Conservation (phyloP, 1,140 invertebrate species). For the Zaprionus vittiger region DNA sequence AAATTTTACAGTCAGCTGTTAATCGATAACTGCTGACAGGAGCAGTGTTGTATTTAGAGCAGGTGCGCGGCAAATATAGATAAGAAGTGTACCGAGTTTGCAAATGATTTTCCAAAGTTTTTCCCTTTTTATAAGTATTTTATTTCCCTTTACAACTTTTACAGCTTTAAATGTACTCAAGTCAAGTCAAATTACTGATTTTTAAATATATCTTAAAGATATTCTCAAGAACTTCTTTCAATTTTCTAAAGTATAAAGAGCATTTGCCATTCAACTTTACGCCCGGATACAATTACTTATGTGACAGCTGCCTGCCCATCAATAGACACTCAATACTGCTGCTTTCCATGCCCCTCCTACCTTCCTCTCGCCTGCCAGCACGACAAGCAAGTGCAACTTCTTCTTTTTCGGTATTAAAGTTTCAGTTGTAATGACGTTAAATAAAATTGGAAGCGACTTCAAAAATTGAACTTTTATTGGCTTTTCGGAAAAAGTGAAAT, state of each 20-base stretch:
- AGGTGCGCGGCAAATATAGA: too few relatives aligned
- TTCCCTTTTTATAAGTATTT: too few relatives aligned
- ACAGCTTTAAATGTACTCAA: too few relatives aligned
- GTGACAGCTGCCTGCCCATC: conserved; percentile 59
- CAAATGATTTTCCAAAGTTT: too few relatives aligned
- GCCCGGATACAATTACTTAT: conserved; percentile 32
- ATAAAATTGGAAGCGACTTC: conserved; percentile 81
- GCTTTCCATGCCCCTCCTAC: neutral
- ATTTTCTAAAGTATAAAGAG: conserved; percentile 32
- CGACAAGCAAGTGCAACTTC: conserved; percentile 62
- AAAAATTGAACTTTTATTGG: conserved; percentile 81
- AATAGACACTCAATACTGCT: conserved; percentile 50
- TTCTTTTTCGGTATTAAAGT: conserved; percentile 72
- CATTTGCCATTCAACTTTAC: conserved; percentile 60
- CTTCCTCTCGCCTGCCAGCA: neutral
- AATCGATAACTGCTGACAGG: too few relatives aligned
- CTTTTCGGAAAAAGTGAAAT: conserved; percentile 67
- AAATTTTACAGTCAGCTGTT: too few relatives aligned
- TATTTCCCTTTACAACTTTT: too few relatives aligned
- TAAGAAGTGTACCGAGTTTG: too few relatives aligned
- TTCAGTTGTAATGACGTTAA: conserved; percentile 80
- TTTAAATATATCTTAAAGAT: neutral
- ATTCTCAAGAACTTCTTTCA: neutral
- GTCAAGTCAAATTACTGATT: too few relatives aligned
- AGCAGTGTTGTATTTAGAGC: too few relatives aligned